Conservation (phyloP, 1,140 invertebrate genomes). For the Penaeus japonicus region DNA sequence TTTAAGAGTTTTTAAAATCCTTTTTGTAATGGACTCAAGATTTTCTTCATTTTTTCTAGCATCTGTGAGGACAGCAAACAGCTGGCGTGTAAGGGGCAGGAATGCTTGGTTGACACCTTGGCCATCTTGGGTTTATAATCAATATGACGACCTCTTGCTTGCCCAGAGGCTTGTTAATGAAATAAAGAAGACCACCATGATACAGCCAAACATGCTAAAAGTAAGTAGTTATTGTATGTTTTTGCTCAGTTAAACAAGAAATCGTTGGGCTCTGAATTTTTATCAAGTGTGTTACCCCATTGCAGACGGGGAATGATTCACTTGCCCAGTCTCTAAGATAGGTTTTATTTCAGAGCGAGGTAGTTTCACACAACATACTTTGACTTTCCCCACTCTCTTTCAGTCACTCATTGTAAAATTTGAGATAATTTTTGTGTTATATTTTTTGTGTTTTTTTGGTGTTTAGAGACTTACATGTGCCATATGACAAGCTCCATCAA, state of each 20-base stretch:
- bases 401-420: too few species aligned
- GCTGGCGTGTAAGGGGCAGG: slow-evolving; percentile 28
- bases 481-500: too few species aligned
- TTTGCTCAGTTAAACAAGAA: neutral
- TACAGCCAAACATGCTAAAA: slow-evolving; percentile 62
- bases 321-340: too few species aligned
- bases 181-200: slow-evolving; percentile 61
- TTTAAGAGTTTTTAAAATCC: neutral
- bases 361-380: too few species aligned
- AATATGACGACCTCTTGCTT: slow-evolving; percentile 73
- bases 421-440: too few species aligned
- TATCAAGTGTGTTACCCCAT: too few species aligned
- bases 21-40: neutral
- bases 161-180: slow-evolving; percentile 65
- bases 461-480: too few species aligned
- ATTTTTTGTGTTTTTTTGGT: too few species aligned
- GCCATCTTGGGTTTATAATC: slow-evolving; percentile 73
- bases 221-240: neutral
- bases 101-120: slow-evolving; percentile 65
- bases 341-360: too few species aligned
- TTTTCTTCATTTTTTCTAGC: neutral
- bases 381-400: too few species aligned
- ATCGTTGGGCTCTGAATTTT: neutral
- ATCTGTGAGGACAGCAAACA: slow-evolving; percentile 25
- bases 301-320: too few species aligned